Evolutionary conservation across 2,113 vertebrate genomes (phyloP).

Genomic region (Daphoenositta chrysoptera): DNA sequence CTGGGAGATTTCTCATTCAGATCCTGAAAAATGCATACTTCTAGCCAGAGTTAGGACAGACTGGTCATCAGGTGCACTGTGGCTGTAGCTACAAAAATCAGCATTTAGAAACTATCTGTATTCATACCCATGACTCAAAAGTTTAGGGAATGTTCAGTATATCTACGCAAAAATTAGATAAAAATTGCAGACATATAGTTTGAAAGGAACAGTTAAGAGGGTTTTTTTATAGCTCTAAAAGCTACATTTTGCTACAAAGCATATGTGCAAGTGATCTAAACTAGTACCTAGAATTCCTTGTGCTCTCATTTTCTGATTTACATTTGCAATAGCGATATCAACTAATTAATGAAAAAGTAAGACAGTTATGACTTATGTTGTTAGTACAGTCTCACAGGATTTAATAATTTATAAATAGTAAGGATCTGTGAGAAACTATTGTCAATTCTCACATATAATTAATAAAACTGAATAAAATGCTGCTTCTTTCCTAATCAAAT

Average conservation of each 20-base stretch:
- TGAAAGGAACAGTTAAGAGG: not conserved
- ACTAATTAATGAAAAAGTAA: not conserved
- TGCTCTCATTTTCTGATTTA: not conserved
- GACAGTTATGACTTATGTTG: not conserved
- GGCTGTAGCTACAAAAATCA: not conserved
- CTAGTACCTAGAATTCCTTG: not conserved
- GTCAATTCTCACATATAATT: not conserved
- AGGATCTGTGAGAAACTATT: not conserved
- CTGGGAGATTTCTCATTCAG: not conserved
- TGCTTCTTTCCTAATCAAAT: not conserved
- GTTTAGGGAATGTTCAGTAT: not conserved
- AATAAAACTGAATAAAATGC: not conserved
- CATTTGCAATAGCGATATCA: not conserved
- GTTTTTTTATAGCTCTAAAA: not conserved
- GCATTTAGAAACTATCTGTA: not conserved
- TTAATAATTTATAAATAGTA: not conserved
- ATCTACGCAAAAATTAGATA: not conserved
- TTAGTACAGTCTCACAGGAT: not conserved
- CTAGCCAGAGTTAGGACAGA: not conserved
- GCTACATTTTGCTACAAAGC: not conserved
- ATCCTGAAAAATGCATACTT: not conserved
- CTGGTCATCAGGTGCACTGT: not conserved
- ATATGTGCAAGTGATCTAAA: not conserved
- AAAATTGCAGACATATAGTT: not conserved
- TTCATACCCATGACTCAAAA: not conserved